Base-by-base conservation (phyloP, 2,797 vertebrate species). In the Acanthiza pusilla region DNA sequence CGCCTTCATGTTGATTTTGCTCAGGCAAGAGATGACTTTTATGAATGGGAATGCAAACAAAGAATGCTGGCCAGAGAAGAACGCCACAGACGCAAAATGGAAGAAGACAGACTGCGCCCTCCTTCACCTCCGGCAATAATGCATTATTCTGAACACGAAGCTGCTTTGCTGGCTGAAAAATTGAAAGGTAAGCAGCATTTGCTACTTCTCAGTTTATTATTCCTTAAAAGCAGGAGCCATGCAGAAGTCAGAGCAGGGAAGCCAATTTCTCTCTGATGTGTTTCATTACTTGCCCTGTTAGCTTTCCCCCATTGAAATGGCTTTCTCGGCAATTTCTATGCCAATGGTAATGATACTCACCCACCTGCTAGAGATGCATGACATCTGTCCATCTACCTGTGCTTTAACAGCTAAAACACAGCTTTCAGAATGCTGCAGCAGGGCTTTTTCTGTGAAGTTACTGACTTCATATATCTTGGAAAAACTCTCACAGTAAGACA, bases 1-100 rank as follows among this genome's bases (percentile, higher is more conserved):
- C 98, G 98, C 88, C 98, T 98, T 68, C 98, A 98, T 45, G 98
- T 98, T 85, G 98, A 98, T 97, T 98, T 98, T 87, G 98, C 98
- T 61, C 98, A 98, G 97, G 98, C 98, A 91, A 95, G 98, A 93
- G 98, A 98, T 92, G 98, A 98, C 97, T 98, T 98, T 96, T 98
- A 98, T 45, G 98, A 98, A 91, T 98, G 98, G 98, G 98, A 98
- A 93, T 98, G 98, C 93, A 98, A 97, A 94, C 98, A 98, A 93
- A 95, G 98, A 84, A 98, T 98, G 98, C 91, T 98, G 12, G 98
- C 98, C 47, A 96, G 98, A 23, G 98, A 98, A 89, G 98, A 98
- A 79, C 97, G 98, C 23, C 98, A 98, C 93, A 93, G 98, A 62
- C 98, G 98, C 74, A 98, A 98, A 91, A 91, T 98, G 96, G 98